phyloP scores from a whole-genome alignment of 2,888 invertebrate species.

The Amblyteles armatorius region DNA sequence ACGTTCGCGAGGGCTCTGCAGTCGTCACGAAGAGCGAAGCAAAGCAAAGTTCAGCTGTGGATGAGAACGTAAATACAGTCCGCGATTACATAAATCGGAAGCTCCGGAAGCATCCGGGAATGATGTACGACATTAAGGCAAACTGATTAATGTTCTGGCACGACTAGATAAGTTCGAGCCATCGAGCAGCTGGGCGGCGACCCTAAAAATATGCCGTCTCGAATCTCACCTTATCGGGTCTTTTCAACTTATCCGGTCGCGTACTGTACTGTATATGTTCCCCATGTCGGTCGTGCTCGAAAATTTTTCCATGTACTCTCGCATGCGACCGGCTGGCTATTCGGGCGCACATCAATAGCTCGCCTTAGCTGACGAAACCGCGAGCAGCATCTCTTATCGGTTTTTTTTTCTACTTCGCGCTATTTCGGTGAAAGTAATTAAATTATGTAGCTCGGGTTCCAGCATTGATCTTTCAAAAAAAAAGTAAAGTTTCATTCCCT shows the following conservation, averaged over 20 bases:
- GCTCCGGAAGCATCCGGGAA: neutral
- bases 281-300: neutral
- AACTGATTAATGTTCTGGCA: neutral
- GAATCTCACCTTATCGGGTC: neutral
- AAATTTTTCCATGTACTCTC: neutral
- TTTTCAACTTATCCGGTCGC: neutral
- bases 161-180: neutral
- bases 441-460: neutral
- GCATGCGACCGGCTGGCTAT: neutral
- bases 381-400: neutral
- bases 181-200: neutral
- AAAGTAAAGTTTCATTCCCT: constrained; percentile 17
- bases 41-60: constrained; percentile 15
- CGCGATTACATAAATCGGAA: neutral
- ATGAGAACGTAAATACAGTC: neutral
- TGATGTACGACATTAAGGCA: neutral
- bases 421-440: neutral
- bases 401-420: neutral
- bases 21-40: neutral
- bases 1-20: constrained; percentile 12
- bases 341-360: neutral
- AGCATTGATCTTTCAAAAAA: neutral
- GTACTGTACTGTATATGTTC: neutral
- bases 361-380: neutral
- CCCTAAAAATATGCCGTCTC: neutral